Base-by-base conservation (phyloP, 2,797 vertebrate species). In the Lepus townsendii region DNA sequence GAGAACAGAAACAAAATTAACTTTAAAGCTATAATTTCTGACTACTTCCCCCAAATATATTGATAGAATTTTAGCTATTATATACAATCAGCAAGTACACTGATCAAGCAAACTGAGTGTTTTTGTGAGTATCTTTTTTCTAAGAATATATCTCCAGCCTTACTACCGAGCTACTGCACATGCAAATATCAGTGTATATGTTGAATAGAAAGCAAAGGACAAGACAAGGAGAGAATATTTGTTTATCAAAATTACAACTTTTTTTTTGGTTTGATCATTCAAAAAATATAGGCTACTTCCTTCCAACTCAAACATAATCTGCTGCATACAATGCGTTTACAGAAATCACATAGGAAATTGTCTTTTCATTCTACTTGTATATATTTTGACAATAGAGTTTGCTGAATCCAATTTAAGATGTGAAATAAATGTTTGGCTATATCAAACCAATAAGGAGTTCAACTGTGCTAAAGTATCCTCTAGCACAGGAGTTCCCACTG, bases 51-150 rank as follows among this genome's bases (percentile, higher is more conserved):
- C 20, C 7, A 11, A 66, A 71, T 72, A 4, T 83, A 88, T 78
- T 47, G 16, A 24, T 47, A 88, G 26, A 83, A 71, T 83, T 83
- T 35, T 69, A 13, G 71, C 42, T 54, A 12, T 47, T 4, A 87
- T 78, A 22, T 86, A 80, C 42, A 69, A 22, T 90, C 16, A 79
- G 17, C 7, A 13, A 66, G 50, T 50, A 17, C 27, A 47, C 69
- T 52, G 66, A n/a, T 85, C 12, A 86, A 91, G 76, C 38, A 85
- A 88, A 78, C 12, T 9, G 88, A 83, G 20, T 54, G 35, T 62
- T 79, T 54, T 72, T 47, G 13, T 0, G 14, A 42, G 68, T 47
- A 47, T 4, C 20, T 68, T 84, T 75, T 92, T 52, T 54, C 14
- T 77, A 60, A 82, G 19, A 19, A 22, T 66, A 47, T 73, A 83